phyloP scores from a whole-genome alignment of 1,140 invertebrate species.

The Drosophila baimaii region DNA sequence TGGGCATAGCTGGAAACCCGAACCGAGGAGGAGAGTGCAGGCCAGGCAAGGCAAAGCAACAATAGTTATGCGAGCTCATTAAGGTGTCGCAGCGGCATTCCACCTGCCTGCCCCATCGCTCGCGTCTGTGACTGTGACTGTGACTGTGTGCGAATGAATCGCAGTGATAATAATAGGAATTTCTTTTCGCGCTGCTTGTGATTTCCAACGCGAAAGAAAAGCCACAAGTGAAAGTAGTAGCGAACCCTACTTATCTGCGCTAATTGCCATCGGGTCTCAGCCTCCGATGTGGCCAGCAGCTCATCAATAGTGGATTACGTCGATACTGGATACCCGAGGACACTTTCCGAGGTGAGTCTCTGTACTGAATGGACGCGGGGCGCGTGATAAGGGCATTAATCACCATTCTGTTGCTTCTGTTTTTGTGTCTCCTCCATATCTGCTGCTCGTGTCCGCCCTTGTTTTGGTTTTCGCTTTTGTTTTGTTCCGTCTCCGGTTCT shows the following conservation, averaged over 20 bases:
- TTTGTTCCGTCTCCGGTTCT: constrained; percentile 1
- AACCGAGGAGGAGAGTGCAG: constrained; percentile 9
- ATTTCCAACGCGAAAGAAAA: constrained; percentile 54
- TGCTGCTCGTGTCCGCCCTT: constrained; percentile 2
- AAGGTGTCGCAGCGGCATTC: constrained; percentile 48
- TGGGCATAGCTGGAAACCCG: constrained; percentile 31
- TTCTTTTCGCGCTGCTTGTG: constrained; percentile 53
- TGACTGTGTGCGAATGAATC: constrained; percentile 8
- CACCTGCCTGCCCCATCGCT: constrained; percentile 52
- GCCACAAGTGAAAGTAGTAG: constrained; percentile 67
- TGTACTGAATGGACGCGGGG: background rate
- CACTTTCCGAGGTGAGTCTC: background rate
- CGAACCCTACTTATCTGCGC: constrained; percentile 15
- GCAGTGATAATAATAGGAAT: constrained; percentile 57
- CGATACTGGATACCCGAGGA: background rate
- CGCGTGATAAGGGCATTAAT: constrained; percentile 27
- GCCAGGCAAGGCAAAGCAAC: constrained; percentile 18
- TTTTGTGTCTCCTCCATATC: constrained; percentile 4
- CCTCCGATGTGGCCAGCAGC: background rate
- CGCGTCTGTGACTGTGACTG: background rate
- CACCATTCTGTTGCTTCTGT: constrained; percentile 34
- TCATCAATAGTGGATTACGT: constrained; percentile 29
- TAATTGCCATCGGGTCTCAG: constrained; percentile 31
- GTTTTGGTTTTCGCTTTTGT: constrained; percentile 5
- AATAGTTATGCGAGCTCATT: constrained; percentile 30